A percentile compares a stretch with the other conserved stretches of the same genome.
These are phyloP conservation scores for Chaetodon trifascialis DNA, from an alignment of 2,113 vertebrate genomes.

Conservation along the genomic window DNA sequence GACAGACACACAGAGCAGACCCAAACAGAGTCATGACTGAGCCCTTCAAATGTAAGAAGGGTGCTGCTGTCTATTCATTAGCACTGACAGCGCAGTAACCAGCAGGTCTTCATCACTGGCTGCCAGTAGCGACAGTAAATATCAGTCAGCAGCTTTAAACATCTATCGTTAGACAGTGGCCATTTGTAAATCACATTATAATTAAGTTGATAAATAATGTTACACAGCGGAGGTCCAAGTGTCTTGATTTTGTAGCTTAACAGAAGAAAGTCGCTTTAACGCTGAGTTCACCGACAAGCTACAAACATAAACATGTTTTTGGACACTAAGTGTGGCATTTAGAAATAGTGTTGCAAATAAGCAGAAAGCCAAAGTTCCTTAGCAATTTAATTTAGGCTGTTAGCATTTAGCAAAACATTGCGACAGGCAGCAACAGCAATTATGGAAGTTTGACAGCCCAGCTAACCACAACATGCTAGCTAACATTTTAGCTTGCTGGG, in stretches of 20 bases:
- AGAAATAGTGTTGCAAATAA: not conserved
- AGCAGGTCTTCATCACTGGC: not conserved
- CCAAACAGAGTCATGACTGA: not conserved
- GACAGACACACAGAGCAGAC: conserved; percentile 13
- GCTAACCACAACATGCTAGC: conserved; percentile 48
- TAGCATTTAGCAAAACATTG: conserved; percentile 3
- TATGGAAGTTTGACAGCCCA: conserved; percentile 36
- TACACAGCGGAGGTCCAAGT: not conserved
- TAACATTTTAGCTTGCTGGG: not conserved
- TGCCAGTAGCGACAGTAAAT: not conserved
- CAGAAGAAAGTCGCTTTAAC: not conserved
- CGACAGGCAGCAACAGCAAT: not conserved
- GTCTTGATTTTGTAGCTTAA: not conserved
- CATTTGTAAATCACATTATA: not conserved
- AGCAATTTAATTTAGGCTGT: not conserved
- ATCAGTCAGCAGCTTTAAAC: not conserved
- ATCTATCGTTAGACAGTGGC: not conserved
- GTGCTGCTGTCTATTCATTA: not conserved
- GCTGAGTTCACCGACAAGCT: not conserved
- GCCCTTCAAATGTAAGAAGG: not conserved
- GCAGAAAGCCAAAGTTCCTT: not conserved
- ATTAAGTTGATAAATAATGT: not conserved
- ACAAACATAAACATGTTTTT: not conserved
- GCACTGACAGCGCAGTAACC: not conserved
- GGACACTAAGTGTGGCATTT: not conserved